Percentiles rank a stretch among this genome's conserved stretches.
Conservation (phyloP, 2,888 invertebrate genomes). For the Allacma fusca region DNA sequence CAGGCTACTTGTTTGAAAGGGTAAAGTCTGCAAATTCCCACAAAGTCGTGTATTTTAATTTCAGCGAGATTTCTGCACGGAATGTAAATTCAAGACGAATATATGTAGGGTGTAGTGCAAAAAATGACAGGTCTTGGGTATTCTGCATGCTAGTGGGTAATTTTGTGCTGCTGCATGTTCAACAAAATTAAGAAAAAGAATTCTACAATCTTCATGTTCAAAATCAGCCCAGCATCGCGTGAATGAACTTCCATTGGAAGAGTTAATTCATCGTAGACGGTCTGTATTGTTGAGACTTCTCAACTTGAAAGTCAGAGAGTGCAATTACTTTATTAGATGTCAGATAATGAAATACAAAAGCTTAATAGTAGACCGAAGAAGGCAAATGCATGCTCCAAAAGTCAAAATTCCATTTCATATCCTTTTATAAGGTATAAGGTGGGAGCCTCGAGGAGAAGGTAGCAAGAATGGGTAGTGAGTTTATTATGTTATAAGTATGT, state of each 20-base stretch:
- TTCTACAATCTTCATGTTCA: background rate
- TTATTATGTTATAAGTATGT: background rate
- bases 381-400: too few species aligned
- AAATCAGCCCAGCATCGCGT: background rate
- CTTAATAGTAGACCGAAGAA: too few species aligned
- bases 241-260: background rate
- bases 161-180: background rate
- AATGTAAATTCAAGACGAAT: background rate
- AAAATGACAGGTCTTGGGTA: background rate
- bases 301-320: conserved; percentile 5
- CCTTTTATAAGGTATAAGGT: too few species aligned
- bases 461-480: too few species aligned
- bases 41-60: too few species aligned
- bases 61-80: too few species aligned
- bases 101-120: background rate
- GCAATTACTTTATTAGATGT: background rate
- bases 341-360: too few species aligned
- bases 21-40: too few species aligned
- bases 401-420: too few species aligned
- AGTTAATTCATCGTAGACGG: background rate
- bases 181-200: background rate
- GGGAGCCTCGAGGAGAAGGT: too few species aligned
- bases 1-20: too few species aligned
- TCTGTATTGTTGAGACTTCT: background rate
- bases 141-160: too few species aligned